These are phyloP conservation scores for Crypturellus tataupa DNA, from an alignment of 2,797 vertebrate genomes.

Conservation along the genomic window DNA sequence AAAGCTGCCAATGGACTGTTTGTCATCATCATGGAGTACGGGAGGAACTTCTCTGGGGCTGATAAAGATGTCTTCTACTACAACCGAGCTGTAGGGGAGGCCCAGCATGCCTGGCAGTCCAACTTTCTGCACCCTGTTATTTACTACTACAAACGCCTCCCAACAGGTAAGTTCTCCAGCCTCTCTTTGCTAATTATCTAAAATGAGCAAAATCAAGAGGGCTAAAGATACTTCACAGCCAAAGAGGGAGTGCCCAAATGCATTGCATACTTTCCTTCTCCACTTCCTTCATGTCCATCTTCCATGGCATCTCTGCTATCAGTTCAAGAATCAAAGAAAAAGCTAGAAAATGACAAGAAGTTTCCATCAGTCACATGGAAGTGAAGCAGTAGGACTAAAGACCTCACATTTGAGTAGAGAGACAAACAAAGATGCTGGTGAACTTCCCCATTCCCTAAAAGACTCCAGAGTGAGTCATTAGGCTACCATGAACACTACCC, in stretches of 20 bases:
- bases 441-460: background rate
- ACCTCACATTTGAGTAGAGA: background rate
- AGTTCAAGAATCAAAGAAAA: background rate
- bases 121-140: constrained; percentile 97
- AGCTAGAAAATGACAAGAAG: background rate
- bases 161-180: constrained; percentile 85
- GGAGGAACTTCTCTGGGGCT: constrained; percentile 88
- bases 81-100: constrained; percentile 90
- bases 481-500: background rate
- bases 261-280: background rate
- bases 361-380: accelerated
- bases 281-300: background rate
- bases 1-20: constrained; percentile 84
- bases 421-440: background rate
- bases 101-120: constrained; percentile 91
- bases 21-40: constrained; percentile 92
- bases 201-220: background rate
- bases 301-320: background rate
- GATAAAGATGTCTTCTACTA: constrained; percentile 91
- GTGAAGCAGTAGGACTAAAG: accelerated
- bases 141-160: constrained; percentile 90
- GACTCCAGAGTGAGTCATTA: background rate
- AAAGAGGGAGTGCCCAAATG: background rate
- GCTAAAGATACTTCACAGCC: background rate
- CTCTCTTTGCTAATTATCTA: background rate